Percentiles rank a stretch among this genome's conserved stretches.
Conservation (phyloP, 1,140 invertebrate species). For the Elymnias hypermnestra region DNA sequence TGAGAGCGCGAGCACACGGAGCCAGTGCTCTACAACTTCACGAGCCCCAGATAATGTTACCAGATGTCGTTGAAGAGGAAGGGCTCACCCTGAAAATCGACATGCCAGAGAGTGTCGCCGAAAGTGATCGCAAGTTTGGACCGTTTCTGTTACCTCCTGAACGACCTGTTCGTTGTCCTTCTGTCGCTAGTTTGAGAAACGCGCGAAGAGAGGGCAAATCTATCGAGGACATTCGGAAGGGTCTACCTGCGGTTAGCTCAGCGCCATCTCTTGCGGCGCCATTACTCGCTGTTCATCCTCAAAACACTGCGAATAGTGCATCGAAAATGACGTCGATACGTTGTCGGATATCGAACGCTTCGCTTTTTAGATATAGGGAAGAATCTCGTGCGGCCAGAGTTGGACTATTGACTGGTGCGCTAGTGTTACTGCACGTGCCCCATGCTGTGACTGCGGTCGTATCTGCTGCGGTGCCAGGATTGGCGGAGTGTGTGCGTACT, state of each 20-base stretch:
- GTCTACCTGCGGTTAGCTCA: conserved; percentile 62
- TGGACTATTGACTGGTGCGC: conserved; percentile 77
- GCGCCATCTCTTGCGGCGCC: conserved; percentile 71
- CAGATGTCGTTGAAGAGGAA: conserved; percentile 61
- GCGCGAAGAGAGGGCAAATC: conserved; percentile 55
- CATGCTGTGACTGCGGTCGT: conserved; percentile 80
- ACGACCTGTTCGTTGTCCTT: conserved; percentile 56
- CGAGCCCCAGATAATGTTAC: conserved; percentile 49
- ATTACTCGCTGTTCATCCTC: conserved; percentile 55
- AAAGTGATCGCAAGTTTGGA: conserved; percentile 51
- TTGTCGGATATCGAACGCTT: conserved; percentile 87
- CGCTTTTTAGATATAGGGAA: conserved; percentile 88
- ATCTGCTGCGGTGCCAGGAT: conserved; percentile 71
- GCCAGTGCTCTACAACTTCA: conserved; percentile 61
- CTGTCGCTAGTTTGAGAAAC: conserved; percentile 58
- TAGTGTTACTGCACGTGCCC: conserved; percentile 84
- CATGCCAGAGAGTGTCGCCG: conserved; percentile 35
- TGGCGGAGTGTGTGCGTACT: conserved; percentile 58
- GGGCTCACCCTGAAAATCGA: conserved; percentile 66
- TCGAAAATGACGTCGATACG: conserved; percentile 83
- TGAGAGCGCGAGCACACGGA: conserved; percentile 55
- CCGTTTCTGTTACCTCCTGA: conserved; percentile 63
- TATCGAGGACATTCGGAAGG: conserved; percentile 51
- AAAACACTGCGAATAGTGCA: conserved; percentile 56
- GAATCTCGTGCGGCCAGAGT: conserved; percentile 88